Evolutionary conservation across 2,888 invertebrate genomes (phyloP), one percentile per base, ranked within the genome.

Genomic region (Tinea pellionella): DNA sequence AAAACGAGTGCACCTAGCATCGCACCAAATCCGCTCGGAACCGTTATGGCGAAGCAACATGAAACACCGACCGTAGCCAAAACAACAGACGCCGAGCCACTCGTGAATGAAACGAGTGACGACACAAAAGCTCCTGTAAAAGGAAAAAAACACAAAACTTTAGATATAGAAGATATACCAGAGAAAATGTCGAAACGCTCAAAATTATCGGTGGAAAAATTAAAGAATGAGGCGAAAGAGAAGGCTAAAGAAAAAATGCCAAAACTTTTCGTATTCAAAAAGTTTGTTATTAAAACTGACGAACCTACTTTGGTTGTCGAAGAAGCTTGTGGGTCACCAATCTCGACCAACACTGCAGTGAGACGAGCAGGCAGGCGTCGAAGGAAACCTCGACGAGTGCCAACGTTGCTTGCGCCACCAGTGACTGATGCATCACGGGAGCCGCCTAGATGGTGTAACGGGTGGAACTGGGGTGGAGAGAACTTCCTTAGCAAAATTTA

Each of bases 401-500:
- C 61, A 56, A 65, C 63, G 63, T 61, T 65, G 13, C 63, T 63
- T 32, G 66, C 61, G 42, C 63, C 66, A 43, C 66, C 63, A 42
- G 62, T 59, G 11, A 62, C 63, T 53, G 62, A 61, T 24, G 72
- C 74, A 58, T 77, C 74, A 11, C 71, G 77, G 37, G 68, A 74
- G 18, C 73, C 77, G 13, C 86, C 85, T 12, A 73, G 84, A 64
- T 96, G 95, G 95, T 95, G 94, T 73, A 96, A 97, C 74, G 96
- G 96, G 29, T 97, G 97, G 97, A 91, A 90, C 64, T 97, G 96
- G 95, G 93, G 94, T 72, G 96, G 96, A 57, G 92, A 94, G 65
- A 89, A 94, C 32, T 94, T 92, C 74, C 90, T 95, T 71, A 92
- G 93, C 65, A 93, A 93, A 88, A 94, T 97, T 68, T 96, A 94